Evolutionary conservation across 2,797 vertebrate genomes (phyloP).

Genomic region (Mastacembelus armatus): DNA sequence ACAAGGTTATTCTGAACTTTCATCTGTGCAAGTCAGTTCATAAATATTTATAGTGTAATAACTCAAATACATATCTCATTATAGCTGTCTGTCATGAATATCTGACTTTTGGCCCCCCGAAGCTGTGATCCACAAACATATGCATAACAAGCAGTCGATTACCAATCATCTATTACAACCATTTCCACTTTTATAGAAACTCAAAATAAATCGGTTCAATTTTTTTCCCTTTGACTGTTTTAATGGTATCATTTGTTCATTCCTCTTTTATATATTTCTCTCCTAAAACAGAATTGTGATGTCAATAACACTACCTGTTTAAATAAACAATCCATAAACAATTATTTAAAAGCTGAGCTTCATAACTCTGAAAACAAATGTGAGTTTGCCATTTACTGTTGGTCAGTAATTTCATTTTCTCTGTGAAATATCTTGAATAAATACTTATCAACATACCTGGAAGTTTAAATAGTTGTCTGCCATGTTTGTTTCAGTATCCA

Average conservation of each 20-base stretch:
- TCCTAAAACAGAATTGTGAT: slow-evolving; percentile 42
- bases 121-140: background rate
- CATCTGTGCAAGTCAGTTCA: background rate
- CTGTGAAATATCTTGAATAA: slow-evolving; percentile 15
- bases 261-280: background rate
- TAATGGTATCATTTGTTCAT: background rate
- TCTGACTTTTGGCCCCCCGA: slow-evolving; percentile 4
- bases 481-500: slow-evolving; percentile 2
- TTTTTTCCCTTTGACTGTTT: background rate
- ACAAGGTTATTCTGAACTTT: slow-evolving; percentile 5
- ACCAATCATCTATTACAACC: background rate
- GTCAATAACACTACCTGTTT: background rate
- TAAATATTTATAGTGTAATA: slow-evolving; percentile 11
- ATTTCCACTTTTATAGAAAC: background rate
- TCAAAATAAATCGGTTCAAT: background rate
- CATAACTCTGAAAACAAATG: slow-evolving; percentile 4
- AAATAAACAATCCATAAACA: background rate
- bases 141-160: background rate
- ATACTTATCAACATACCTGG: slow-evolving; percentile 7
- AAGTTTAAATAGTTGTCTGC: slow-evolving; percentile 11
- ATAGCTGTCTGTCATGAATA: slow-evolving; percentile 18
- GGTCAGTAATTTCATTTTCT: slow-evolving; percentile 18
- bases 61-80: slow-evolving; percentile 1
- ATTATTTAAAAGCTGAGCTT: background rate
- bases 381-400: slow-evolving; percentile 1